Percentiles rank a stretch among this genome's conserved stretches.
Conservation (phyloP, 1,140 invertebrate genomes). For the Trichogramma pretiosum region DNA sequence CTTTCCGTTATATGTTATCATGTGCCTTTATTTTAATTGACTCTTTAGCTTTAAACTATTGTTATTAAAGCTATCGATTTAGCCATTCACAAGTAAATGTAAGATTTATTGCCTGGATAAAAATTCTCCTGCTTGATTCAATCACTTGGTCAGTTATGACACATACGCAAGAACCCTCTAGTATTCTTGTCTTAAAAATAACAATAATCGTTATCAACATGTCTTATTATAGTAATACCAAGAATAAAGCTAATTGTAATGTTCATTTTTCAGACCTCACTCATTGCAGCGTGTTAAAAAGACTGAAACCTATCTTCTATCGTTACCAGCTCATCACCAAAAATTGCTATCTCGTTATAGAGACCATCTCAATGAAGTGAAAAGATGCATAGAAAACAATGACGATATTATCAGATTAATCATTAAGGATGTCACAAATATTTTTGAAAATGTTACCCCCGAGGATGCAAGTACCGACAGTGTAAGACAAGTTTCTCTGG, state of each 20-base stretch:
- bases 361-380: conserved; percentile 64
- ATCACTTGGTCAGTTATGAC: no score
- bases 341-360: conserved; percentile 65
- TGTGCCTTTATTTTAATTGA: no score
- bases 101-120: no score
- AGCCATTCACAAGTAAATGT: no score
- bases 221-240: conserved; percentile 6
- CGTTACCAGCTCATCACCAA: conserved; percentile 68
- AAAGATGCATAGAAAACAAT: conserved; percentile 76
- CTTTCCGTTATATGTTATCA: no score
- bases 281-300: conserved; percentile 57
- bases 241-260: background rate
- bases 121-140: no score
- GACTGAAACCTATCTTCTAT: conserved; percentile 64
- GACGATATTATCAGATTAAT: conserved; percentile 75
- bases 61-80: no score
- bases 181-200: no score
- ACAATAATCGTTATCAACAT: no score
- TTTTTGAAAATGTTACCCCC: conserved; percentile 72
- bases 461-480: conserved; percentile 37
- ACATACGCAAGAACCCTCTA: no score
- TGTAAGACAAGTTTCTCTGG: conserved; percentile 38
- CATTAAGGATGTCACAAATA: conserved; percentile 67
- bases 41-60: no score
- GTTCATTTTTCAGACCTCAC: conserved; percentile 46